Conservation (phyloP, 1,140 invertebrate genomes). For the Sminthurides bifidus region DNA sequence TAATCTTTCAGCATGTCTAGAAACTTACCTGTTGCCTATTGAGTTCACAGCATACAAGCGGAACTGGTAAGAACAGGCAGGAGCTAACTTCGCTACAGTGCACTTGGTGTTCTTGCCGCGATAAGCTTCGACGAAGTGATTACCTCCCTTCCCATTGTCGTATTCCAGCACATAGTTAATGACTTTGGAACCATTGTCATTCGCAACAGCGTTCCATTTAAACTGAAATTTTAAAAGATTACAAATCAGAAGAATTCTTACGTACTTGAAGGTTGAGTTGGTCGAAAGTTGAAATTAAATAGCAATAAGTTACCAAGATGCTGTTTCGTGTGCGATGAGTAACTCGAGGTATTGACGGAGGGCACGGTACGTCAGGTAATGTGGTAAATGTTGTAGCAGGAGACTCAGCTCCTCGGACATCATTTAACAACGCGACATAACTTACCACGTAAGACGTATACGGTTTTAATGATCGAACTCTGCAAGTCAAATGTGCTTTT, state of each 20-base stretch:
- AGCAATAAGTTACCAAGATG: slow-evolving; percentile 37
- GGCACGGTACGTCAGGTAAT: slow-evolving; percentile 53
- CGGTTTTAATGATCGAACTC: slow-evolving; percentile 65
- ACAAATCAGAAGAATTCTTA: slow-evolving; percentile 32
- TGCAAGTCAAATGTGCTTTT: no score
- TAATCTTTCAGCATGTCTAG: neutral
- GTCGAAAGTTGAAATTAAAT: no score
- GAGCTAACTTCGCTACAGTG: slow-evolving; percentile 54
- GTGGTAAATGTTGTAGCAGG: slow-evolving; percentile 47
- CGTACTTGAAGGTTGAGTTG: neutral
- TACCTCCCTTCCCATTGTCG: slow-evolving; percentile 53
- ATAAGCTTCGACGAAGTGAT: slow-evolving; percentile 55
- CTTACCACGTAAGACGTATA: slow-evolving; percentile 67
- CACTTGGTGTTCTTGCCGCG: slow-evolving; percentile 56
- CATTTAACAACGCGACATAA: slow-evolving; percentile 41
- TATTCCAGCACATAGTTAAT: slow-evolving; percentile 64
- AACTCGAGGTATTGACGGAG: slow-evolving; percentile 46
- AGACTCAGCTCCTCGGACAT: slow-evolving; percentile 41
- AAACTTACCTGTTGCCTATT: slow-evolving; percentile 49
- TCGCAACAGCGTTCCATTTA: slow-evolving; percentile 50
- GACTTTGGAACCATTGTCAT: slow-evolving; percentile 66
- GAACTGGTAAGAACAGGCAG: slow-evolving; percentile 65
- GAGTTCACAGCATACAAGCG: slow-evolving; percentile 65
- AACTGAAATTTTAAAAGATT: slow-evolving; percentile 36
- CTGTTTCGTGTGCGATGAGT: slow-evolving; percentile 46